Evolutionary conservation across 1,140 invertebrate genomes (phyloP).

Genomic region (Macrobrachium rosenbergii): DNA sequence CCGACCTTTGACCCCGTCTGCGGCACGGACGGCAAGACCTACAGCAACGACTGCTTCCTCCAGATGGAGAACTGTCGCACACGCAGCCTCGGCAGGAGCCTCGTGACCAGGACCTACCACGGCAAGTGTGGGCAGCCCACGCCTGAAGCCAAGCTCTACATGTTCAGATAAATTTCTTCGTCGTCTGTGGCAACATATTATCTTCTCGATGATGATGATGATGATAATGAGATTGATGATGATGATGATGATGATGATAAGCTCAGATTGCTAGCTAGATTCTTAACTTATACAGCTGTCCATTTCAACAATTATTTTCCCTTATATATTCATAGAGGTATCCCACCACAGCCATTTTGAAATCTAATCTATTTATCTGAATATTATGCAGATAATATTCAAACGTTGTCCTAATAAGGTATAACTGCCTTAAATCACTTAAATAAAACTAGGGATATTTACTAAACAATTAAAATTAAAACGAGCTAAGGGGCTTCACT

Average conservation of each 20-base stretch:
- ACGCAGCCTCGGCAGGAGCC: slow-evolving; percentile 69
- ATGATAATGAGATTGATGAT: not conserved
- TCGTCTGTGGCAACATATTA: too few species aligned
- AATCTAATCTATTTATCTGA: too few species aligned
- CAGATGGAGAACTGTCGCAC: slow-evolving; percentile 80
- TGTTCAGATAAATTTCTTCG: slow-evolving; percentile 72
- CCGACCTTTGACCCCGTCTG: slow-evolving; percentile 89
- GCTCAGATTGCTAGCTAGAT: not conserved
- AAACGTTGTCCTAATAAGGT: too few species aligned
- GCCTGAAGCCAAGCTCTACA: slow-evolving; percentile 79
- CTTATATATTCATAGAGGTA: too few species aligned
- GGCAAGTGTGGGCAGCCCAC: slow-evolving; percentile 80
- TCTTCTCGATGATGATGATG: not conserved
- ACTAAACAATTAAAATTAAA: too few species aligned
- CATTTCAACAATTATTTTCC: too few species aligned
- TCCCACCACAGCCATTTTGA: too few species aligned
- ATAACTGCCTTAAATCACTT: too few species aligned
- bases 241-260: not conserved
- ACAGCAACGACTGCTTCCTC: slow-evolving; percentile 89
- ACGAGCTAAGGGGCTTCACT: too few species aligned
- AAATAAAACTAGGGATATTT: too few species aligned
- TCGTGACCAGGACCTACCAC: slow-evolving; percentile 76
- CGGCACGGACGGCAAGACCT: slow-evolving; percentile 85
- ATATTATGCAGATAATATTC: too few species aligned
- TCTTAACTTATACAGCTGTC: too few species aligned